A percentile compares a stretch with the other conserved stretches of the same genome.
phyloP scores from a whole-genome alignment of 2,888 invertebrate genomes.

The Pandemis corylana region DNA sequence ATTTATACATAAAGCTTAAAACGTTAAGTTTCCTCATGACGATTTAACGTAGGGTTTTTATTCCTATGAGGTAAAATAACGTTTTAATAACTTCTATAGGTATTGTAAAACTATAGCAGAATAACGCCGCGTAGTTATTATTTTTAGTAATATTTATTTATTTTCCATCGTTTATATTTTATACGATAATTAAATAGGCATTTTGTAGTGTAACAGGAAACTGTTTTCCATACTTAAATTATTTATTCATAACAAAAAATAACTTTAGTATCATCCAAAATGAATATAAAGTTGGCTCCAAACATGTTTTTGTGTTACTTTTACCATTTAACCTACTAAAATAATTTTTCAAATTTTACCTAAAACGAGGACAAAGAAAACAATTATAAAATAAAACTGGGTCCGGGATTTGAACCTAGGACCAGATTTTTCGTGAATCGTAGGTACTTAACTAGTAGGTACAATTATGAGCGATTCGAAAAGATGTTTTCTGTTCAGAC shows the following conservation, averaged over 20 bases:
- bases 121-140: background rate
- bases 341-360: too few relatives aligned
- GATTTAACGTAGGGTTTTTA: background rate
- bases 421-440: too few relatives aligned
- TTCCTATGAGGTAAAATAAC: background rate
- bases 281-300: background rate
- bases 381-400: too few relatives aligned
- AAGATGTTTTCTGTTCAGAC: too few relatives aligned
- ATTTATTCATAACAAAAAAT: background rate
- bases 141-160: background rate
- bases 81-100: background rate
- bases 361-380: too few relatives aligned
- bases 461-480: too few relatives aligned
- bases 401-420: too few relatives aligned
- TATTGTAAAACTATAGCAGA: background rate
- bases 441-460: too few relatives aligned
- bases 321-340: too few relatives aligned
- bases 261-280: background rate
- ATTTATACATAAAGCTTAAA: background rate
- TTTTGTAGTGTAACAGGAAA: background rate
- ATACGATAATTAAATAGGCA: background rate
- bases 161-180: background rate
- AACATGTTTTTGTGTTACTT: too few relatives aligned
- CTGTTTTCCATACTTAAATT: background rate
- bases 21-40: background rate